Conservation (phyloP, 2,113 vertebrate genomes). For the Phoxinus phoxinus region DNA sequence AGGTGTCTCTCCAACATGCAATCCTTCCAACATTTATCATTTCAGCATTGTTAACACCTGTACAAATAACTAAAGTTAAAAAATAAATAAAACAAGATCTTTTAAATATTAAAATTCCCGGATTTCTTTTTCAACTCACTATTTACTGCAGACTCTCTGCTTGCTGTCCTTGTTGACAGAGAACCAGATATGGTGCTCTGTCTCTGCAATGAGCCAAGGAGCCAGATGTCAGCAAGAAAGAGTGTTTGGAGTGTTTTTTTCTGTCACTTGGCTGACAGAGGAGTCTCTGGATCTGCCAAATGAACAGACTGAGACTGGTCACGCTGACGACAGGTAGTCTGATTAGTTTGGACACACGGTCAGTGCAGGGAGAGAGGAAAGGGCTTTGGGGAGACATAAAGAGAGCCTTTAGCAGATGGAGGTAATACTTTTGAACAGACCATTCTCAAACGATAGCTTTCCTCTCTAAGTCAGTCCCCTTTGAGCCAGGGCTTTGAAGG, state of each 20-base stretch:
- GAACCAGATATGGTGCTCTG: slow-evolving; percentile 12
- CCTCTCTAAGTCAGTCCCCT: slow-evolving; percentile 23
- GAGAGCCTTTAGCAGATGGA: slow-evolving; percentile 39
- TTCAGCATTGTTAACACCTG: slow-evolving; percentile 30
- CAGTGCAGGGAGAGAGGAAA: slow-evolving; percentile 34
- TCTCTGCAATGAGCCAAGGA: slow-evolving; percentile 5
- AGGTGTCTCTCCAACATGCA: background rate
- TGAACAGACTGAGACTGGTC: slow-evolving; percentile 44
- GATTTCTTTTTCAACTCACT: background rate
- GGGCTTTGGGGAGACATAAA: slow-evolving; percentile 24
- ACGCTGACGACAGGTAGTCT: slow-evolving; percentile 40
- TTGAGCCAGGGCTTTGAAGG: slow-evolving; percentile 30
- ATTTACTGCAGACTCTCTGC: background rate
- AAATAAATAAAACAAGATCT: background rate
- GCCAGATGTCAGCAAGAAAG: slow-evolving; percentile 19
- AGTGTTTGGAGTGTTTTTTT: slow-evolving; percentile 8
- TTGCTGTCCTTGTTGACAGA: background rate
- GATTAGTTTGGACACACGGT: slow-evolving; percentile 55
- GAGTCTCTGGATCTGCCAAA: slow-evolving; percentile 37
- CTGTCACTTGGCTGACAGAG: slow-evolving; percentile 46
- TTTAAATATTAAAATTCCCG: background rate
- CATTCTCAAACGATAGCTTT: slow-evolving; percentile 35
- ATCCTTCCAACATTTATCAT: background rate
- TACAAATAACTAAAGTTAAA: slow-evolving; percentile 5
- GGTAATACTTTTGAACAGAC: slow-evolving; percentile 47